Conservation (phyloP, 1,140 invertebrate species). For the Teleopsis dalmanni region DNA sequence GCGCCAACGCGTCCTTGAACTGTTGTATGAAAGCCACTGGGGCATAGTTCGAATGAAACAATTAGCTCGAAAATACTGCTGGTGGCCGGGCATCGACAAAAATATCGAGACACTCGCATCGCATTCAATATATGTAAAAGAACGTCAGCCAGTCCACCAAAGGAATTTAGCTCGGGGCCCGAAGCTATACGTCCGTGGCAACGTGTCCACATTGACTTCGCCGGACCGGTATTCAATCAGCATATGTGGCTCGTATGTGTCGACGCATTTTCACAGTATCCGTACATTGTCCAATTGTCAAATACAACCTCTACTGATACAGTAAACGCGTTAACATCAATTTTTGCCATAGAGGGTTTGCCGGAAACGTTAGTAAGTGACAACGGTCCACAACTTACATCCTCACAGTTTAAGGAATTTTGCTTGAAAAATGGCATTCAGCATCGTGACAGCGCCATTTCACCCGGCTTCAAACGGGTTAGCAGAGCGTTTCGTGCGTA, state of each 20-base stretch:
- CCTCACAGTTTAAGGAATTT: background rate
- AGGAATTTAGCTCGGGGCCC: background rate
- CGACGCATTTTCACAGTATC: slow-evolving; percentile 10
- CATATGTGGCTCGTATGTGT: slow-evolving; percentile 5
- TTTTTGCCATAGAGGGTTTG: slow-evolving; percentile 14
- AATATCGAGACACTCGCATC: slow-evolving; percentile 27
- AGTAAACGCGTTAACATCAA: background rate
- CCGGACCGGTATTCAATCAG: slow-evolving; percentile 3
- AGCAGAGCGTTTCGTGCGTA: slow-evolving; percentile 21
- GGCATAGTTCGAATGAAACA: slow-evolving; percentile 44
- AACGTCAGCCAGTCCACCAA: background rate
- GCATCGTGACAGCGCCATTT: slow-evolving; percentile 14
- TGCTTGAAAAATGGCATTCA: slow-evolving; percentile 18
- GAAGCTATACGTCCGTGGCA: background rate
- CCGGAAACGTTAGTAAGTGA: slow-evolving; percentile 19
- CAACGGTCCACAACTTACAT: slow-evolving; percentile 16
- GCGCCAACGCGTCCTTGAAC: slow-evolving; percentile 25
- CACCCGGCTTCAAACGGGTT: slow-evolving; percentile 28
- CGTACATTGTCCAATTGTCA: background rate
- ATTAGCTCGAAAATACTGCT: slow-evolving; percentile 34
- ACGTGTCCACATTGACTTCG: background rate
- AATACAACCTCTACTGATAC: background rate
- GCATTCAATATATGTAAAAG: background rate
- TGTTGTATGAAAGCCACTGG: slow-evolving; percentile 39
- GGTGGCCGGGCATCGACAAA: slow-evolving; percentile 41